Evolutionary conservation across 2,797 vertebrate species (phyloP), one percentile per base, ranked within the genome.

Genomic region (Pempheris klunzingeri): DNA sequence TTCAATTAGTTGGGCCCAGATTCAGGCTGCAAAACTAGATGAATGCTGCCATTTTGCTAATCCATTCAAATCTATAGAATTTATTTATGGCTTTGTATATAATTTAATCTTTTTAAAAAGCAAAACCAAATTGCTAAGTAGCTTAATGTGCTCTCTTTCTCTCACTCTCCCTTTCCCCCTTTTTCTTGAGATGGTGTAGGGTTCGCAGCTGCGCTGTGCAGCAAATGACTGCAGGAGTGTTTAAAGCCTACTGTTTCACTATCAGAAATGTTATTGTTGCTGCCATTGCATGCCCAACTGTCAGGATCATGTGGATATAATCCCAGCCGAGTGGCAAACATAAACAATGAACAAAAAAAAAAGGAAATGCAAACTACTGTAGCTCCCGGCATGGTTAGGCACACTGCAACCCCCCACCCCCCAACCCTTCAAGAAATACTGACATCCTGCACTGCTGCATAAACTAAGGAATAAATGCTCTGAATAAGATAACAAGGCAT

Each of bases 291-390:
- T 86, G 80, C 69, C 69, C 84, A 74, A 87, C 90, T 88, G 86
- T 88, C 81, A 80, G 80, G 74, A 90, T 91, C 79, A 80, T 82
- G 83, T 86, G 88, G 88, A 80, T 90, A 85, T 91, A 93, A 93
- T 93, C 92, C 89, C 49, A 81, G 77, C 83, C 91, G 90, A 60
- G 83, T 90, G 86, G 91, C 91, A 88, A 87, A 88, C 78, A 84
- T 88, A 92, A 92, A 94, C 90, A 93, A 88, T 74, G 30, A 80
- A 83, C 63, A 73, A 59, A 46, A 41, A 75, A 81, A 67, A 82
- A 77, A 77, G 55, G 3, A 82, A 80, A 92, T 80, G 83, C 71
- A 86, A 91, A 88, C 39, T 81, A 77, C 30, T 65, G 26, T 65
- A 65, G 86, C 88, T 88, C n/a, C 81, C 74, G 82, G 85, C 86